Evolutionary conservation across 2,797 vertebrate species (phyloP).

Genomic region (Hydrocynus forskahlii): DNA sequence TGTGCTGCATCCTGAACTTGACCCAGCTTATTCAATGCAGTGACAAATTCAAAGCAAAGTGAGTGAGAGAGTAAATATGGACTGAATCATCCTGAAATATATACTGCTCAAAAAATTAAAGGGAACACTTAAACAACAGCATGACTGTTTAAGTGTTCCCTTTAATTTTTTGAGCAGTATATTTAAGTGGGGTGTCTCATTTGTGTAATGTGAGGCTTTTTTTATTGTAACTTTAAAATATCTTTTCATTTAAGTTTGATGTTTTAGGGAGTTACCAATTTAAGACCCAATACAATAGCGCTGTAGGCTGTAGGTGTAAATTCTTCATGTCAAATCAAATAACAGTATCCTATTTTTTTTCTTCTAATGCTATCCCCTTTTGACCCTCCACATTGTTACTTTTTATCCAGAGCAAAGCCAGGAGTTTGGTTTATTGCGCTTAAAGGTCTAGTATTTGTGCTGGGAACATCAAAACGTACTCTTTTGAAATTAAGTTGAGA

Average conservation of each 20-base stretch:
- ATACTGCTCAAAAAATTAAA: too few relatives aligned
- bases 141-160: too few relatives aligned
- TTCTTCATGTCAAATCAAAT: constrained; percentile 59
- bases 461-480: constrained; percentile 61
- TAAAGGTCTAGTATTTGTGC: constrained; percentile 64
- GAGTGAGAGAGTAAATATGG: background rate
- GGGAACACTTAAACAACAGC: too few relatives aligned
- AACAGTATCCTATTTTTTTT: constrained; percentile 63
- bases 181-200: constrained; percentile 36
- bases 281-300: constrained; percentile 38
- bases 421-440: constrained; percentile 64
- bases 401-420: constrained; percentile 47
- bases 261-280: constrained; percentile 37
- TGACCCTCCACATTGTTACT: constrained; percentile 39
- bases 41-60: constrained; percentile 30
- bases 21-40: constrained; percentile 43
- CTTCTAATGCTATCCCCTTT: constrained; percentile 51
- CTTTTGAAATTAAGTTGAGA: constrained; percentile 42
- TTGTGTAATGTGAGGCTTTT: constrained; percentile 42
- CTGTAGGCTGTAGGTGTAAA: constrained; percentile 60
- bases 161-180: too few relatives aligned
- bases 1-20: constrained; percentile 20
- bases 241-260: constrained; percentile 30
- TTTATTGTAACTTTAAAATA: constrained; percentile 41
- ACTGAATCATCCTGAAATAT: constrained; percentile 34